These are phyloP conservation scores for Callimorpha dominula DNA, from an alignment of 2,888 invertebrate species.

Conservation along the genomic window DNA sequence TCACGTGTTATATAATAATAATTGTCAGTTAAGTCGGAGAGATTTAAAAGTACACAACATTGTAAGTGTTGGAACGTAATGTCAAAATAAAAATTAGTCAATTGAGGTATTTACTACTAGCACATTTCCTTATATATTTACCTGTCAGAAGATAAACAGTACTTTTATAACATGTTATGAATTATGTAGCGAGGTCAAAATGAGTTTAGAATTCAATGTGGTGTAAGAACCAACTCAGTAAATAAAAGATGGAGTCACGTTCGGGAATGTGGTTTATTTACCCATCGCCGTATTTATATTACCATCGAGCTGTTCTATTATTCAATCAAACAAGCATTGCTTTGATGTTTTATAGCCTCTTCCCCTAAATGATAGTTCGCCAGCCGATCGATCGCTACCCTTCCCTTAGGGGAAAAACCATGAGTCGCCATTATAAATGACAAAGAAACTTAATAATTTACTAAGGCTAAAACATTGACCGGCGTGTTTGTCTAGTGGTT, in stretches of 20 bases:
- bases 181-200: slow-evolving; percentile 21
- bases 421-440: slow-evolving; percentile 61
- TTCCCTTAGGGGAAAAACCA: slow-evolving; percentile 75
- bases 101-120: not conserved
- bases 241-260: slow-evolving; percentile 56
- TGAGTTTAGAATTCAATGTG: slow-evolving; percentile 21
- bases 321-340: slow-evolving; percentile 72
- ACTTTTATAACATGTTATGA: slow-evolving; percentile 22
- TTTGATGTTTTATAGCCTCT: slow-evolving; percentile 70
- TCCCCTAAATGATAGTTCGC: slow-evolving; percentile 71
- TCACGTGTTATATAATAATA: too few relatives aligned
- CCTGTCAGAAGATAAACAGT: slow-evolving; percentile 8
- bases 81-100: not conserved
- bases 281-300: slow-evolving; percentile 45
- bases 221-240: slow-evolving; percentile 31
- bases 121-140: slow-evolving; percentile 27
- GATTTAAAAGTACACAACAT: slow-evolving; percentile 31
- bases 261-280: slow-evolving; percentile 52
- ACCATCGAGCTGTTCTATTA: slow-evolving; percentile 66
- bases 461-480: not conserved
- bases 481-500: too few relatives aligned
- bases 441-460: slow-evolving; percentile 28
- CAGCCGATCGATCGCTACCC: slow-evolving; percentile 67
- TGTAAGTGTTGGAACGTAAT: slow-evolving; percentile 28
- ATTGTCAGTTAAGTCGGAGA: slow-evolving; percentile 35